These are phyloP conservation scores for Meghimatium bilineatum DNA, from an alignment of 2,888 invertebrate species.

Conservation along the genomic window DNA sequence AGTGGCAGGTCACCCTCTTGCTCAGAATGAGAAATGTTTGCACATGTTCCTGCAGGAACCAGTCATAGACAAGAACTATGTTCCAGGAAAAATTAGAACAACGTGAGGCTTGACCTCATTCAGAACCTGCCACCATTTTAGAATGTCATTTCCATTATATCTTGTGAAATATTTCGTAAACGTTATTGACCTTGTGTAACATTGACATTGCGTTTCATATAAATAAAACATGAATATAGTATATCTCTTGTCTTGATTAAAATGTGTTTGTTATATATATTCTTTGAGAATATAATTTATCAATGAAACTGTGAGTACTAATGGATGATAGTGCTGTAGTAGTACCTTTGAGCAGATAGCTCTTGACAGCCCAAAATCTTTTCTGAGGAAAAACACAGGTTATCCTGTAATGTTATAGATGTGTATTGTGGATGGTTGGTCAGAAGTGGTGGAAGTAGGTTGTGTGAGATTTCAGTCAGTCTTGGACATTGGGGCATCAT, in stretches of 20 bases:
- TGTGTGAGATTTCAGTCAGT: no score
- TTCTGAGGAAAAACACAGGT: no score
- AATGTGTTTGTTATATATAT: constrained; percentile 1
- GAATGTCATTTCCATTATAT: constrained; percentile 22
- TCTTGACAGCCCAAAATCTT: no score
- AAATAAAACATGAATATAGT: background rate
- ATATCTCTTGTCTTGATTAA: background rate
- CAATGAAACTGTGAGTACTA: no score
- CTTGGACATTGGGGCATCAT: no score
- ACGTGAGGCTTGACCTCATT: constrained; percentile 46
- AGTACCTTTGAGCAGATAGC: no score
- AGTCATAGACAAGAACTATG: constrained; percentile 98
- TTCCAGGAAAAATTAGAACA: constrained; percentile 93
- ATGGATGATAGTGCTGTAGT: no score
- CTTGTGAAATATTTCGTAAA: constrained; percentile 15
- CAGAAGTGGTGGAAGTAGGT: no score
- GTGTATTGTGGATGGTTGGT: no score
- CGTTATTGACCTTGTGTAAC: background rate
- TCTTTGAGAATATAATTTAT: background rate
- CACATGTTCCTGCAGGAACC: constrained; percentile 99
- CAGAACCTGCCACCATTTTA: background rate
- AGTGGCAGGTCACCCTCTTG: constrained; percentile 98
- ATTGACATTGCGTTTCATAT: constrained; percentile 7
- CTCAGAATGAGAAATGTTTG: constrained; percentile 98
- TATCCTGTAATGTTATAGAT: no score